Conservation (phyloP, 2,888 invertebrate species). For the Scaptomyza cyrtandrae region DNA sequence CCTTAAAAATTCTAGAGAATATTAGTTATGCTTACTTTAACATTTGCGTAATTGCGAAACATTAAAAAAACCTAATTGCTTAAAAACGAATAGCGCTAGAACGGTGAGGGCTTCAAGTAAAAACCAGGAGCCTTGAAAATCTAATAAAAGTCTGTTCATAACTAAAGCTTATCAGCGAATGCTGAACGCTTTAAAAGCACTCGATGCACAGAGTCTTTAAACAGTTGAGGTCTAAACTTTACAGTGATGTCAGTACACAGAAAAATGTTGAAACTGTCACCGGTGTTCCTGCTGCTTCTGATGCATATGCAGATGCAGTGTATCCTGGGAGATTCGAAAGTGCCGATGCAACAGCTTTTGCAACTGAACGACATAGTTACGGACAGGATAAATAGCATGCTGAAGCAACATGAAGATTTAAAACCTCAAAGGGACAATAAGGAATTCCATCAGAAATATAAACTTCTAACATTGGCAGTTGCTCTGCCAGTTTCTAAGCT, state of each 20-base stretch:
- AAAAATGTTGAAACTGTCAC: slow-evolving; percentile 7
- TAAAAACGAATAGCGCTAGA: neutral
- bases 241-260: slow-evolving; percentile 25
- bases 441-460: slow-evolving; percentile 14
- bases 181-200: slow-evolving; percentile 32
- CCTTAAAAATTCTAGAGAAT: neutral
- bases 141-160: slow-evolving; percentile 28
- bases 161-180: slow-evolving; percentile 40
- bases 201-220: slow-evolving; percentile 1
- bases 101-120: slow-evolving; percentile 1
- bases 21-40: neutral
- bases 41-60: slow-evolving; percentile 1
- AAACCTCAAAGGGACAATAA: neutral
- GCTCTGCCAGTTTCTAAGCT: slow-evolving; percentile 35
- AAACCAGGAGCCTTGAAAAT: slow-evolving; percentile 10
- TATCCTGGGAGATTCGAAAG: neutral
- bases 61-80: neutral
- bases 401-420: slow-evolving; percentile 12
- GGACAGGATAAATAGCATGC: slow-evolving; percentile 28
- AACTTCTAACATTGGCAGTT: slow-evolving; percentile 30
- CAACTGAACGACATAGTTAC: slow-evolving; percentile 49
- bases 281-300: slow-evolving; percentile 13
- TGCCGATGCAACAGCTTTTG: slow-evolving; percentile 3
- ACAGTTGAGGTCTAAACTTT: slow-evolving; percentile 23
- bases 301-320: slow-evolving; percentile 27